Evolutionary conservation across 1,140 invertebrate genomes (phyloP).

Genomic region (Probaryconus sp.): DNA sequence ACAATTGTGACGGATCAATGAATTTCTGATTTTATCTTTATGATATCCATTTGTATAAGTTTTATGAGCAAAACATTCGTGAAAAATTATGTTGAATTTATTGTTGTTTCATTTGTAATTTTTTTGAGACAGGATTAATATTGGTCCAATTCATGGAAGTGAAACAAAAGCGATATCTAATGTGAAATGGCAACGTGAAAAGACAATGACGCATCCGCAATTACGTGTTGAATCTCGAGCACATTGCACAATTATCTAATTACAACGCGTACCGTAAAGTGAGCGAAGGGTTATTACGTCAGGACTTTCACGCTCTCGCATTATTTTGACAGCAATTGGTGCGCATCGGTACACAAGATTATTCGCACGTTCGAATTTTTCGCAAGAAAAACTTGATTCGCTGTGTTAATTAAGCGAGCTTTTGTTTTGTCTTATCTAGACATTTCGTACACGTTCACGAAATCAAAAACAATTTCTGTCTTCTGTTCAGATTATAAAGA

Average conservation of each 20-base stretch:
- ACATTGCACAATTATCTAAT: constrained; percentile 66
- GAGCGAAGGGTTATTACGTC: constrained; percentile 50
- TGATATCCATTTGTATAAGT: too few species aligned
- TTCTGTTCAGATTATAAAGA: too few species aligned
- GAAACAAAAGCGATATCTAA: too few species aligned
- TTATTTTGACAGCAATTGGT: constrained; percentile 51
- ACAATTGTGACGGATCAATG: too few species aligned
- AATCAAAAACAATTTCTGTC: not conserved
- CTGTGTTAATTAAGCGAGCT: constrained; percentile 28
- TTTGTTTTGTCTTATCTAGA: constrained; percentile 28
- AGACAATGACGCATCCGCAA: constrained; percentile 18
- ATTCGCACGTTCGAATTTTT: constrained; percentile 50
- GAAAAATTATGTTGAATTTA: too few species aligned
- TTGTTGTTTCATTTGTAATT: too few species aligned
- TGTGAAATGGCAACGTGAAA: not conserved
- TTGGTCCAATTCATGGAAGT: too few species aligned
- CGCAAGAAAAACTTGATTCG: constrained; percentile 37
- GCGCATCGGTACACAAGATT: constrained; percentile 22
- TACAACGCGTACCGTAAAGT: constrained; percentile 29
- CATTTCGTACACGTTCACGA: too few species aligned
- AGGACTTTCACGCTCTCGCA: constrained; percentile 61
- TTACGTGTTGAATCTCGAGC: constrained; percentile 28
- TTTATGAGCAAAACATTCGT: too few species aligned
- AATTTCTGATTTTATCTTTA: too few species aligned
- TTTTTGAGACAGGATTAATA: too few species aligned